phyloP scores from a whole-genome alignment of 1,140 invertebrate species.

The Arion vulgaris region DNA sequence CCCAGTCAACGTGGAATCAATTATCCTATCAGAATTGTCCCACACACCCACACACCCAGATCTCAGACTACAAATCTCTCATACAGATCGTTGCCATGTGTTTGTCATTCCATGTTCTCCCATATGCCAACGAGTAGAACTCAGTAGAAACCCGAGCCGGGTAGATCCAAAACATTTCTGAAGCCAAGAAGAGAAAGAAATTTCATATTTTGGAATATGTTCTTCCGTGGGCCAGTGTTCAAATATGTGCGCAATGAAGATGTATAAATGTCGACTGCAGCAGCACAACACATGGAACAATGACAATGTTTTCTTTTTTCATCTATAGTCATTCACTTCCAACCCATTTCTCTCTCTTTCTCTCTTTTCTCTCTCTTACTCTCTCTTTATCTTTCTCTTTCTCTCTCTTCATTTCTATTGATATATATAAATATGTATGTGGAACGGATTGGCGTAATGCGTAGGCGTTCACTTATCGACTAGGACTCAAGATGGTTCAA shows the following conservation, averaged over 20 bases:
- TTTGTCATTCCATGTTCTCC: not conserved
- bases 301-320: not conserved
- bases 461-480: too few relatives aligned
- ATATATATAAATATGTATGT: too few relatives aligned
- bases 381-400: not conserved
- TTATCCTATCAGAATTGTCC: not conserved
- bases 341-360: not conserved
- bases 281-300: too few relatives aligned
- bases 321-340: too few relatives aligned
- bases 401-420: too few relatives aligned
- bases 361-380: not conserved
- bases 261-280: not conserved
- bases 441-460: too few relatives aligned
- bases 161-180: not conserved
- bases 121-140: not conserved
- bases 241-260: not conserved
- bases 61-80: not conserved
- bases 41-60: not conserved
- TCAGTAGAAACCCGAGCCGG: not conserved
- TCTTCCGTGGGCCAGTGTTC: not conserved
- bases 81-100: not conserved
- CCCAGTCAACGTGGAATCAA: not conserved
- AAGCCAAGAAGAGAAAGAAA: not conserved
- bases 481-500: too few relatives aligned
- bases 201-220: not conserved